phyloP scores from a whole-genome alignment of 1,140 invertebrate species.

The roundworm (Caenorhabditis elegans) region DNA sequence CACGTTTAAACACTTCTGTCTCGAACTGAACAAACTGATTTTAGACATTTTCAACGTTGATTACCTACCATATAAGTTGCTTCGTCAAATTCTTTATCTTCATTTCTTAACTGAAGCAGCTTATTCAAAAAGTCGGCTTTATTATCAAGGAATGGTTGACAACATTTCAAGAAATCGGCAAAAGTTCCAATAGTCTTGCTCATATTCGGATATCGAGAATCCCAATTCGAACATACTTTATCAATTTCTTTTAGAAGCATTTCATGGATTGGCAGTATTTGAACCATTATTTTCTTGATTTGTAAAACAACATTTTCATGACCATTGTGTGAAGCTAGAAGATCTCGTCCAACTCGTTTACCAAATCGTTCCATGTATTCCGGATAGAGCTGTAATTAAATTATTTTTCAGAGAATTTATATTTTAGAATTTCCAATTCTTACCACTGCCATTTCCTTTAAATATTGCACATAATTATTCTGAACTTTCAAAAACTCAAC shows the following conservation, averaged over 20 bases:
- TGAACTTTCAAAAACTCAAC: conserved; percentile 32
- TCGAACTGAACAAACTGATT: conserved; percentile 32
- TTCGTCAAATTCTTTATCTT: conserved; percentile 38
- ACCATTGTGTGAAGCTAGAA: background rate
- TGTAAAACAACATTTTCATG: conserved; percentile 10
- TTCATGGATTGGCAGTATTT: conserved; percentile 29
- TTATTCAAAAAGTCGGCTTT: background rate
- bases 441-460: conserved; percentile 36
- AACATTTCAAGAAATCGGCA: conserved; percentile 30
- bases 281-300: conserved; percentile 3
- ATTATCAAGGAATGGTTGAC: conserved; percentile 25
- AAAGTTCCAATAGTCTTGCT: background rate
- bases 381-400: conserved; percentile 25
- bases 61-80: conserved; percentile 30
- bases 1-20: conserved; percentile 32
- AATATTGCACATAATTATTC: conserved; percentile 4
- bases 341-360: background rate
- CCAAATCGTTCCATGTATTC: conserved; percentile 25
- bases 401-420: background rate
- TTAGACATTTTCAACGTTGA: too few relatives aligned
- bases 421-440: too few relatives aligned
- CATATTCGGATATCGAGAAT: conserved; percentile 8
- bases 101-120: background rate
- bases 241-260: conserved; percentile 1
- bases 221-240: background rate